Base-by-base conservation (phyloP, 1,140 invertebrate species). In the Vollenhovia emeryi region DNA sequence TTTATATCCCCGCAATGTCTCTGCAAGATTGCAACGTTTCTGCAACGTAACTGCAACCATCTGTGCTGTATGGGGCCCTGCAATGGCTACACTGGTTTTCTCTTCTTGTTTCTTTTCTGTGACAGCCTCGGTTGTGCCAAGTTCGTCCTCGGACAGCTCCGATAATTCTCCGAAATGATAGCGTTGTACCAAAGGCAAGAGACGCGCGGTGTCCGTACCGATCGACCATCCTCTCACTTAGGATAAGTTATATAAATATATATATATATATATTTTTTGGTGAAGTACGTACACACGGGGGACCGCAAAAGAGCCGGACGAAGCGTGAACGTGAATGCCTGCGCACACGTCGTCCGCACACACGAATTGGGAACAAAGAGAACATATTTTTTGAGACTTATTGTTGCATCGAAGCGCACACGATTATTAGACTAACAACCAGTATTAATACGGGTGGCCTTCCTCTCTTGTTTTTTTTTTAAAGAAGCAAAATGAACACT, bases 391-490 rank as follows among this genome's bases (percentile, higher is more conserved):
- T 90, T 90, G 89, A 89, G 85, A 91, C 27, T 84, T 85, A 83
- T 82, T 86, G 64, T 89, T 91, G 84, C 48, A 90, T 85, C 75
- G 66, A 69, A 85, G 86, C 3, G 13, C 78, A 60, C 83, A 91
- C 59, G 87, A 83, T 68, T 75, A 68, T 86, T 92, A 89, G 80
- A 90, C 40, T 91, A 91, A 92, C 62, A 24, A 64, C 33, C 91
- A 93, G 92, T 92, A 93, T 93, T 93, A 91, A 91, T 76, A 85
- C 64, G 30, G 75, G 84, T 92, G 84, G 83, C 75, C 90, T 92
- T 88, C 21, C 90, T 9, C n/a, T n/a, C n/a, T n/a, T n/a, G n/a
- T n/a, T n/a, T n/a, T 50, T 18, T 92, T 73, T 71, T 73, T 73
- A 73, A 73, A 36, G 3, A 84, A 83, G 84, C 73, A 66, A 79